Evolutionary conservation across 23 tunicate species (phyloP).

Genomic region (Styela clava): DNA sequence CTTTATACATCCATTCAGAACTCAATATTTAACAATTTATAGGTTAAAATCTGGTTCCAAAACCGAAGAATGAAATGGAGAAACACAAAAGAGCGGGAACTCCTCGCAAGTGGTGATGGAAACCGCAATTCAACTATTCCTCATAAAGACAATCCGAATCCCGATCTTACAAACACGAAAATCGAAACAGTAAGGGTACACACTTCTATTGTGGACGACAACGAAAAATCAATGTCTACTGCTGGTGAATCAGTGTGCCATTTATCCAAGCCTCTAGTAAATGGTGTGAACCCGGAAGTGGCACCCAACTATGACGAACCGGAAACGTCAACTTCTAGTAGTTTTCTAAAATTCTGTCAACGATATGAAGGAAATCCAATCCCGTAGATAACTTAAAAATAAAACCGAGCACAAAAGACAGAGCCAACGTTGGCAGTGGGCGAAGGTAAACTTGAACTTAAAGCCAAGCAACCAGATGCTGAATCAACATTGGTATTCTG

Average conservation of each 20-base stretch:
- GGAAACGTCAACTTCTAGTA: background rate
- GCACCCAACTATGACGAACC: background rate
- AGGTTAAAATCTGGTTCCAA: constrained; percentile 98
- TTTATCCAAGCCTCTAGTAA: background rate
- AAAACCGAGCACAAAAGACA: no score
- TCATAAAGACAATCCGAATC: constrained; percentile 27
- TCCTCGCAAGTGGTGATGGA: constrained; percentile 27
- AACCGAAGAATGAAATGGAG: constrained; percentile 97
- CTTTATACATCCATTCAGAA: no score
- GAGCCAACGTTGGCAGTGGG: no score
- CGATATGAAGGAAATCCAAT: constrained; percentile 12
- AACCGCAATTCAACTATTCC: constrained; percentile 29
- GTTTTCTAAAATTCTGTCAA: constrained; percentile 27
- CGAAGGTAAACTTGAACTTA: no score
- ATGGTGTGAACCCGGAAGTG: background rate
- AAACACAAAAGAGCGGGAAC: constrained; percentile 55
- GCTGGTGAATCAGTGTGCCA: background rate
- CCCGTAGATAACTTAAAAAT: no score
- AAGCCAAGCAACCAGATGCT: no score
- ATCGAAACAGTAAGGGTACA: background rate
- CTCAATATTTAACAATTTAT: no score
- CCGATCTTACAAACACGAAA: constrained; percentile 27
- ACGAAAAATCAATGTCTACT: no score
- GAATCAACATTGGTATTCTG: no score
- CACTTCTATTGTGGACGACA: background rate